Evolutionary conservation across 2,797 vertebrate genomes (phyloP).

Genomic region (Scarus forsteni): DNA sequence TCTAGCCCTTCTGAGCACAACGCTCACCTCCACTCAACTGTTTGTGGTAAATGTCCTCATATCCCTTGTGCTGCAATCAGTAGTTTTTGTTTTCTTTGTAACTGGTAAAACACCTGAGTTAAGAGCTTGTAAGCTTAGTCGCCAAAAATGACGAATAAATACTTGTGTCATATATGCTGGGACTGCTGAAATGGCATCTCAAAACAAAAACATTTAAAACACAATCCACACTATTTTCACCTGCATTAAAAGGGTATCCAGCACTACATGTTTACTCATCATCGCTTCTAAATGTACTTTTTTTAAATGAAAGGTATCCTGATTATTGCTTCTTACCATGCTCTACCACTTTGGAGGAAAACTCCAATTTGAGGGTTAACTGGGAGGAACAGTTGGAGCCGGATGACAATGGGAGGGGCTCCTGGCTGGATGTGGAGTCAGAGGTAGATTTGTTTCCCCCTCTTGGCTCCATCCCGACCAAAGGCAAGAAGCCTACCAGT

Average conservation of each 20-base stretch:
- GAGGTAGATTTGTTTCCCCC: slow-evolving; percentile 61
- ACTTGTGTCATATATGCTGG: too few species aligned
- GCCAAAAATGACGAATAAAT: too few species aligned
- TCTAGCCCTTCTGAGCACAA: too few species aligned
- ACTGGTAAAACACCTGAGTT: too few species aligned
- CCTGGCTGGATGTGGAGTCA: slow-evolving; percentile 53
- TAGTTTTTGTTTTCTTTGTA: too few species aligned
- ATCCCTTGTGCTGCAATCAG: too few species aligned
- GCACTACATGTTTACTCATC: not conserved
- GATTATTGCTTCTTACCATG: slow-evolving; percentile 89
- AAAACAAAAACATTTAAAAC: too few species aligned
- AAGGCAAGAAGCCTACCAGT: slow-evolving; percentile 86
- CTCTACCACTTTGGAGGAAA: slow-evolving; percentile 93
- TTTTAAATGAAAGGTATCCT: not conserved
- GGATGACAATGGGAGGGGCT: slow-evolving; percentile 64
- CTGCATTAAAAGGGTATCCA: not conserved
- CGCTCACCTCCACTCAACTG: too few species aligned
- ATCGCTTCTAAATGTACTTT: not conserved
- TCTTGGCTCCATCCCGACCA: slow-evolving; percentile 85
- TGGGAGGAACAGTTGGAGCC: slow-evolving; percentile 88
- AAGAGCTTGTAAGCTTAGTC: too few species aligned
- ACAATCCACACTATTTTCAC: too few species aligned
- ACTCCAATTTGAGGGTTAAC: slow-evolving; percentile 92
- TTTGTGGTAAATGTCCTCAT: too few species aligned
- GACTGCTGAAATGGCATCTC: too few species aligned